Conservation (phyloP, 2,113 vertebrate species). For the Cyanistes caeruleus region DNA sequence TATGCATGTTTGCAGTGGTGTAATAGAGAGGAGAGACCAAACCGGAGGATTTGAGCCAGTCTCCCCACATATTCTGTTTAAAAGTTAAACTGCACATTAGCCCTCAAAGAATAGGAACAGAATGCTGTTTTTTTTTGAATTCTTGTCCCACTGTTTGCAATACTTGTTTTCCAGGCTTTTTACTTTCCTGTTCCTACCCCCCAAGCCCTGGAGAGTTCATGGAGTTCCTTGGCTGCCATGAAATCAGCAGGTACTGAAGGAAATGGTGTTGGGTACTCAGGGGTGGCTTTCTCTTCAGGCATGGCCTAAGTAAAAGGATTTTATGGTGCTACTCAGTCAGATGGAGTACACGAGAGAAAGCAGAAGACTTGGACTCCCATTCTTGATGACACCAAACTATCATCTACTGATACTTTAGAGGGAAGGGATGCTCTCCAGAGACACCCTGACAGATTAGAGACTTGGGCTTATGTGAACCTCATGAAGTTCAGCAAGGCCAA, state of each 20-base stretch:
- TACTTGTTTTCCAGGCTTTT: not conserved
- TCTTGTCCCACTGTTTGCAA: not conserved
- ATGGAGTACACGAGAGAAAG: not conserved
- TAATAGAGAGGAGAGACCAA: not conserved
- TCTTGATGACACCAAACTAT: not conserved
- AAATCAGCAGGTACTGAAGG: not conserved
- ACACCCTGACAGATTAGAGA: not conserved
- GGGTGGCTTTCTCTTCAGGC: not conserved
- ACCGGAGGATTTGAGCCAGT: not conserved
- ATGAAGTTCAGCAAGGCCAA: not conserved
- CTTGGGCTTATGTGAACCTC: accelerated
- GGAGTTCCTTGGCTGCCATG: not conserved
- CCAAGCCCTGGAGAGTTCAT: not conserved
- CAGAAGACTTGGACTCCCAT: not conserved
- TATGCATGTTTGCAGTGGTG: not conserved
- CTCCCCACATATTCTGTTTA: not conserved
- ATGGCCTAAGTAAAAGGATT: not conserved
- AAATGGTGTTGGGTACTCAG: not conserved
- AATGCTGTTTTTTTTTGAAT: not conserved
- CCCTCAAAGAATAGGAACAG: not conserved
- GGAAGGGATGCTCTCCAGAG: not conserved
- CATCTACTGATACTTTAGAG: not conserved
- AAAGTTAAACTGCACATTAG: not conserved
- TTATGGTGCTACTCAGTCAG: not conserved
- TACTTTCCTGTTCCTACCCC: not conserved